Evolutionary conservation across 1,140 invertebrate genomes (phyloP), one percentile per base, ranked within the genome.

Genomic region (Trachymyrmex septentrionalis): DNA sequence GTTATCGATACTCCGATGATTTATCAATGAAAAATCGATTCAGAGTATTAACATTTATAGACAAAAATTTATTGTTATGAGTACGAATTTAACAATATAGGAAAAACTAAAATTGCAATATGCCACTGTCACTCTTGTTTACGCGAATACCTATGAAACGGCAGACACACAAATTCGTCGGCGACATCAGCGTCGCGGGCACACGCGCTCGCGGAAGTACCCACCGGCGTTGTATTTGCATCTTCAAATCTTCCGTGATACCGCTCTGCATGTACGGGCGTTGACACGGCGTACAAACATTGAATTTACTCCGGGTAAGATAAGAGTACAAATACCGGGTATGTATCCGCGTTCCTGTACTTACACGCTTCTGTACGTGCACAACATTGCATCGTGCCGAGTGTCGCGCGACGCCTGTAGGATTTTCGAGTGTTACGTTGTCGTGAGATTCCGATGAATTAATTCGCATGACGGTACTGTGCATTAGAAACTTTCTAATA

Each of bases 201-300:
- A 84, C 72, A 72, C 84, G 48, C 38, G 67, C 81, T 16, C 69
- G 34, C 86, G 89, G 87, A 91, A 88, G 59, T 88, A 61, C 38
- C 71, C 44, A 76, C 53, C 16, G 50, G 55, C 27, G 55, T 12
- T 76, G 73, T 89, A 91, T 92, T 92, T 92, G 90, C 91, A 92
- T 92, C 88, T 87, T 84, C 55, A 90, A 92, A 92, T 92, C 88
- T 88, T 87, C 88, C 88, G 86, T 90, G 89, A 91, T 90, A 85
- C 90, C 48, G 38, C 14, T 34, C 63, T 61, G 27, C 48, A 50
- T 85, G 89, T 71, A 88, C 81, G 66, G 55, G 78, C 86, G 89
- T 90, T 91, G 86, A 91, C 89, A 90, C 82, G 77, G 55, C 78
- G 88, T 88, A 88, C 85, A 84, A 84, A 84, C 80, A 90, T 85